These are phyloP conservation scores for Metopolophium dirhodum DNA, from an alignment of 1,140 invertebrate species.

Conservation along the genomic window DNA sequence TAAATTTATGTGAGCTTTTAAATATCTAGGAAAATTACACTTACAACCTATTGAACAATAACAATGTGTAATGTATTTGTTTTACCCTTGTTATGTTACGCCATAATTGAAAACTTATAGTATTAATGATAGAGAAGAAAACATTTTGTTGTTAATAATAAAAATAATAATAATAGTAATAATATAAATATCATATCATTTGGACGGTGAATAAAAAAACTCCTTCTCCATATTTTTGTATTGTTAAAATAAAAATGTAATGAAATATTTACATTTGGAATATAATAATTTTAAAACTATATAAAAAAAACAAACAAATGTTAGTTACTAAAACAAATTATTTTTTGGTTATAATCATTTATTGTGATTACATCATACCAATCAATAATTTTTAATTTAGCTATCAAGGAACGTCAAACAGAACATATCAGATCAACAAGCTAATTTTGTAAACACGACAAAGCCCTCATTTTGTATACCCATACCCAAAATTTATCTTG, in stretches of 20 bases:
- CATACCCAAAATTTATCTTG: not conserved
- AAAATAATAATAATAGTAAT: not conserved
- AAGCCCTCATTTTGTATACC: not conserved
- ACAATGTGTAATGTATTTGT: slow-evolving; percentile 36
- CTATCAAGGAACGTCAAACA: slow-evolving; percentile 55
- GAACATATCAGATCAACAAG: slow-evolving; percentile 46
- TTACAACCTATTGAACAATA: slow-evolving; percentile 39
- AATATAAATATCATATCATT: not conserved
- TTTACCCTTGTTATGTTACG: slow-evolving; percentile 30
- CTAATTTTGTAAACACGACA: not conserved
- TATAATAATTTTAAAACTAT: slow-evolving; percentile 34
- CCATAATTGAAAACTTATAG: slow-evolving; percentile 8
- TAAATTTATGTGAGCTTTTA: slow-evolving; percentile 11
- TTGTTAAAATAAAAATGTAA: slow-evolving; percentile 25
- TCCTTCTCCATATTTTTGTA: slow-evolving; percentile 26
- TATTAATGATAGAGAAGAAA: slow-evolving; percentile 3
- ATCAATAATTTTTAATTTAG: slow-evolving; percentile 4
- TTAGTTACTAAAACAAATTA: slow-evolving; percentile 49
- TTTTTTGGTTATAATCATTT: slow-evolving; percentile 34
- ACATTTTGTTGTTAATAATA: not conserved
- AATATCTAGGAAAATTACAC: not conserved
- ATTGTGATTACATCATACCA: not conserved
- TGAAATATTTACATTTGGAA: slow-evolving; percentile 23
- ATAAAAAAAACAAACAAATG: slow-evolving; percentile 16
- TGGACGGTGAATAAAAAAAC: slow-evolving; percentile 50